Base-by-base conservation (phyloP, 2,888 invertebrate species). In the Dicroscelio sp. region DNA sequence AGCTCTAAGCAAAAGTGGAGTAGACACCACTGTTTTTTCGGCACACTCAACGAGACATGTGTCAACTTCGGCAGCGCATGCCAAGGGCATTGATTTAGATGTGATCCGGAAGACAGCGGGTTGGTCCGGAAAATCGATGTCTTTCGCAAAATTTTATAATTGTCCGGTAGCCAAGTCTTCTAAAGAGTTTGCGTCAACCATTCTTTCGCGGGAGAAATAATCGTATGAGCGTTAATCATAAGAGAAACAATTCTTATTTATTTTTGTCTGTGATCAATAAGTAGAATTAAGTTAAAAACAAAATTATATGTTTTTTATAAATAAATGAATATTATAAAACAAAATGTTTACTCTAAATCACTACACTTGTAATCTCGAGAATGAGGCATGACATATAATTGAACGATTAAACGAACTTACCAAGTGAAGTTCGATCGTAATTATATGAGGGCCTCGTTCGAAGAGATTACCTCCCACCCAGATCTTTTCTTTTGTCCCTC, bases 11-110 rank as follows among this genome's bases (percentile, higher is more conserved):
- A 35, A 63, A n/a, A 65, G 63, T 63, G 79, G 79, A 20, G 33
- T 79, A 27, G 79, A 79, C 20, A 79, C 63, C 6, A 23, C 25
- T 8, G 33, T 75, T 14, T 79, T 63, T 79, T 38, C 79, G 35
- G 79, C 38, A 20, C 79, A 79, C 63, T 79, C 63, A 10, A 79
- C 79, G 17, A n/a, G 79, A 38, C 79, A 79, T 63, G 79, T 43
- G 23, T n/a, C 63, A 4, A 79, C 79, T 4, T 79, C 79, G 3
- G 8, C 27, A 23, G 79, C 79, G 10, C 12, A 14, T 25, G 33
- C 25, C 6, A 79, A 79, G 55, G 79, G 79, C 4, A n/a, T 79
- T 10, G 63, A 79, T 6, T 35, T 79, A 33, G 79, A 60, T 38
- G 25, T 27, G 4, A 79, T 79, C n/a, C 8, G 31, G 20, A 60